Evolutionary conservation across 2,888 invertebrate genomes (phyloP).

Genomic region (Endomychus coccineus): DNA sequence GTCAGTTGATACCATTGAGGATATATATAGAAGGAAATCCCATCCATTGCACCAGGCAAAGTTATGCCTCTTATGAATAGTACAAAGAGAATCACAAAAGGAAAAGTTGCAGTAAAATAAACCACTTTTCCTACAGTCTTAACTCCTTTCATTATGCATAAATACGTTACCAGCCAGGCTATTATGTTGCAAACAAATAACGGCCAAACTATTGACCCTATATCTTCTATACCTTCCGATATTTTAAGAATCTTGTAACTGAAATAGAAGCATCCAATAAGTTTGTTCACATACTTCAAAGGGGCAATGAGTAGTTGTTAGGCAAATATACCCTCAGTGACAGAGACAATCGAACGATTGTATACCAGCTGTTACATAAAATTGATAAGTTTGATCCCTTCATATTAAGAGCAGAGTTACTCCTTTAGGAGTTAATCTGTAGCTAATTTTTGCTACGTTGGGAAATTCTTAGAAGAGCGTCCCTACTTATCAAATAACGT

Average conservation of each 20-base stretch:
- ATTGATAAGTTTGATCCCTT: too few relatives aligned
- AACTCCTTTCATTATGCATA: slow-evolving; percentile 81
- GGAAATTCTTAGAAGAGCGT: too few relatives aligned
- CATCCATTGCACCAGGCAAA: slow-evolving; percentile 69
- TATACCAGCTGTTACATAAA: too few relatives aligned
- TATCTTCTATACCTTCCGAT: slow-evolving; percentile 62
- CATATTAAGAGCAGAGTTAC: too few relatives aligned
- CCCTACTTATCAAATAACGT: too few relatives aligned
- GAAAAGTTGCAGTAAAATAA: slow-evolving; percentile 82
- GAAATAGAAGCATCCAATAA: slow-evolving; percentile 27
- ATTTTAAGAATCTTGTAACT: slow-evolving; percentile 74
- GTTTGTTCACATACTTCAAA: too few relatives aligned
- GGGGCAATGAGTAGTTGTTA: too few relatives aligned
- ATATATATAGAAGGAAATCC: slow-evolving; percentile 67
- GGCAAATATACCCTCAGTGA: too few relatives aligned
- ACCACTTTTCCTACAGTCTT: slow-evolving; percentile 84
- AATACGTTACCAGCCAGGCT: slow-evolving; percentile 73
- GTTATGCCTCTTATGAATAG: slow-evolving; percentile 72
- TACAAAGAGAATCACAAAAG: slow-evolving; percentile 64
- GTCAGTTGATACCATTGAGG: slow-evolving; percentile 71
- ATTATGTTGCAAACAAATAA: slow-evolving; percentile 66
- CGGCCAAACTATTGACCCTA: slow-evolving; percentile 75
- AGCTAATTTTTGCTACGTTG: too few relatives aligned
- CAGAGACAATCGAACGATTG: too few relatives aligned
- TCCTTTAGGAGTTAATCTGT: too few relatives aligned